phyloP scores from a whole-genome alignment of 2,888 invertebrate species.

The Drosophila ochracea region DNA sequence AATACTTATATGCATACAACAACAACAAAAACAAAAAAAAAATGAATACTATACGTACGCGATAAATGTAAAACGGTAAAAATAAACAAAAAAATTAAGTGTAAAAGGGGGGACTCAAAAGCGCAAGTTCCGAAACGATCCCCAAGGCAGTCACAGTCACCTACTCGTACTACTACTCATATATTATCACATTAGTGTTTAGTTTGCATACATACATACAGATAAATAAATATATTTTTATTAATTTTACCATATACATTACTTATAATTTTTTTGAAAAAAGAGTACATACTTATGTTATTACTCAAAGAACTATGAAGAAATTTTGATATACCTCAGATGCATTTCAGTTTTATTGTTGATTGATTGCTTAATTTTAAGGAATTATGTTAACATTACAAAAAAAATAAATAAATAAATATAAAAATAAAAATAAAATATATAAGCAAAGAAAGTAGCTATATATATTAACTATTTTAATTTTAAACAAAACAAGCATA shows the following conservation, averaged over 20 bases:
- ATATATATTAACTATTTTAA: slow-evolving; percentile 38
- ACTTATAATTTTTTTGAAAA: slow-evolving; percentile 53
- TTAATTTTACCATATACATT: slow-evolving; percentile 18
- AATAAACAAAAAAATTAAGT: slow-evolving; percentile 3
- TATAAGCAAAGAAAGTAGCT: slow-evolving; percentile 15
- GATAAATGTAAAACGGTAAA: slow-evolving; percentile 36
- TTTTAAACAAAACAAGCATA: slow-evolving; percentile 39
- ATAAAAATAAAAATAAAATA: neutral
- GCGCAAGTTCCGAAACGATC: slow-evolving; percentile 4
- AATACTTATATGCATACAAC: slow-evolving; percentile 29
- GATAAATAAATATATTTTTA: slow-evolving; percentile 12
- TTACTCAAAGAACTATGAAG: slow-evolving; percentile 83
- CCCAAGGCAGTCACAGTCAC: slow-evolving; percentile 58
- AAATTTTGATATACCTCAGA: slow-evolving; percentile 85
- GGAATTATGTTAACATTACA: slow-evolving; percentile 40
- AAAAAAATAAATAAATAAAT: neutral
- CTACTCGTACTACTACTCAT: slow-evolving; percentile 72
- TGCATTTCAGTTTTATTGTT: slow-evolving; percentile 85
- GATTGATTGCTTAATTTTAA: slow-evolving; percentile 79
- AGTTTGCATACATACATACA: slow-evolving; percentile 49
- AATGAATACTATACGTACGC: slow-evolving; percentile 30
- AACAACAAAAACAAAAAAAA: neutral
- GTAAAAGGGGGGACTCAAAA: slow-evolving; percentile 12
- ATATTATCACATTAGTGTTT: slow-evolving; percentile 73
- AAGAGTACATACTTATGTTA: slow-evolving; percentile 44